A percentile compares a stretch with the other conserved stretches of the same genome.
phyloP scores from a whole-genome alignment of 2,113 vertebrate species.

The Peucedramus taeniatus region DNA sequence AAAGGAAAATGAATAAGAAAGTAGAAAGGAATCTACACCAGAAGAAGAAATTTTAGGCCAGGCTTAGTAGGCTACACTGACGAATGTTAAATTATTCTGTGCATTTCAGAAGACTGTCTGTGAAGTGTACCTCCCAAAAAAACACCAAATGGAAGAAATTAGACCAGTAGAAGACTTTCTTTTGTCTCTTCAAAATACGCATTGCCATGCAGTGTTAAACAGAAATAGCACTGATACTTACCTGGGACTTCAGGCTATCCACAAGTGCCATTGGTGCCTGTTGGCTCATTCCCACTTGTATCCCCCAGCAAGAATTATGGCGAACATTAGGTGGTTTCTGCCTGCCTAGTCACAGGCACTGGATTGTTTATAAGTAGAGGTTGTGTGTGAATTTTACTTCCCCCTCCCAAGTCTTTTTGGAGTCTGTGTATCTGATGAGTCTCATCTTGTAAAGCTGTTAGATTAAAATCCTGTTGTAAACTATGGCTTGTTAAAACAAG shows the following conservation, averaged over 20 bases:
- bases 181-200: neutral
- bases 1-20: neutral
- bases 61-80: neutral
- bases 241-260: neutral
- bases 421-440: neutral
- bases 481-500: neutral
- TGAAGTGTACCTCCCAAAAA: neutral
- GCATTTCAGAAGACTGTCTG: neutral
- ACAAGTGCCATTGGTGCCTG: neutral
- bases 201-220: neutral
- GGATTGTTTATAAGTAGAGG: neutral
- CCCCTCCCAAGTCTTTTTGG: neutral
- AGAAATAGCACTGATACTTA: neutral
- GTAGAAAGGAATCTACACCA: neutral
- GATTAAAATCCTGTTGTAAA: neutral
- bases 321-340: neutral
- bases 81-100: accelerated
- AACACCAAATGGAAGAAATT: neutral
- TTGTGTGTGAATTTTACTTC: neutral
- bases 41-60: neutral
- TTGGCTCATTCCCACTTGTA: neutral
- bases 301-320: neutral
- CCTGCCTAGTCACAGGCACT: neutral
- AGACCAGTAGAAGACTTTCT: neutral
- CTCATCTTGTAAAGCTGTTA: neutral